Base-by-base conservation (phyloP, 2,888 invertebrate species). In the Orthonychiurus folsomi region DNA sequence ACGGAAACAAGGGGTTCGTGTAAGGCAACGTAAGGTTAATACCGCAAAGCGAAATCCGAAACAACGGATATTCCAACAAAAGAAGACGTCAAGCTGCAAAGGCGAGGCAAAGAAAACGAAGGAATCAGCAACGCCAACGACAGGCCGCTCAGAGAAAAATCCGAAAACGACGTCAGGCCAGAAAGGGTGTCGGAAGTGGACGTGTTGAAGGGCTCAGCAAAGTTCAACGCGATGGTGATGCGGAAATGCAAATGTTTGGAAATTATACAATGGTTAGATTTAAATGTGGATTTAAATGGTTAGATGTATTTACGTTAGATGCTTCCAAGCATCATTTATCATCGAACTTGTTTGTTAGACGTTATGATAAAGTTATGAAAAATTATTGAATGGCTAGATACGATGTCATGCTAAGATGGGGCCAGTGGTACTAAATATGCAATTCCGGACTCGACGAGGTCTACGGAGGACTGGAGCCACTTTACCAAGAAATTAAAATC, bases 401-500 rank as follows among this genome's bases (percentile, higher is more conserved):
- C 72, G 72, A 21, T 73, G 71, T 2, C 73, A 73, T 59, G 66
- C 67, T 66, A 65, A 66, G 60, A 65, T 71, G 50, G 71, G 73
- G 0, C 70, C 70, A 1, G 60, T 73, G 1, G 68, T 70, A 37
- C 48, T 73, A 1, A 65, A 62, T 9, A 71, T 73, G 73, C 70
- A 71, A 50, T 70, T 73, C 55, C 63, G 67, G 3, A 73, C 73
- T 2, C 64, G 63, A 54, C 63, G 66, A 47, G 73, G 73, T 9
- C 61, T 69, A 12, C 50, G 67, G 9, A 48, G 71, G 47, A 66
- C 71, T 1, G 68, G 68, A 1, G 70, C 73, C 1, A 70, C 68
- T 3, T 53, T 73, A 23, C 67, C 69, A n/a, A 1, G 58, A 53
- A 1, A 55, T 73, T 2, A 58, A 68, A 25, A 64, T 69, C 9